These are phyloP conservation scores for Dicycla oo DNA, from an alignment of 2,888 invertebrate genomes.

Conservation along the genomic window DNA sequence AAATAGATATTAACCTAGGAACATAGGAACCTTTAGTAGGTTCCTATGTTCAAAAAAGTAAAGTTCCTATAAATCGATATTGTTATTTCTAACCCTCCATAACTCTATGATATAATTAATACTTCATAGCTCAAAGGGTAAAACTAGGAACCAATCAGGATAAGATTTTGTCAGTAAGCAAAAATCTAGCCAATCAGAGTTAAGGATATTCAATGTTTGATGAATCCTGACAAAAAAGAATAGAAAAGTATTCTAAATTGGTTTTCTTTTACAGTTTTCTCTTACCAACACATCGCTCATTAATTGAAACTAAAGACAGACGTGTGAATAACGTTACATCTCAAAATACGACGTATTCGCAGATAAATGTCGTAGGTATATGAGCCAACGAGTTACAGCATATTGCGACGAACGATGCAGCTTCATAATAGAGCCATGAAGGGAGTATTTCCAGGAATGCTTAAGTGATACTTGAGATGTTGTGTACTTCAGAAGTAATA, in stretches of 20 bases:
- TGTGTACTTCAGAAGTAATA: background rate
- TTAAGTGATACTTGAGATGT: background rate
- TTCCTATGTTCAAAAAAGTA: too few relatives aligned
- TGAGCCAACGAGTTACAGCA: slow-evolving; percentile 1
- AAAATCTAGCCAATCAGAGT: too few relatives aligned
- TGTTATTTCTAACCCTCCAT: too few relatives aligned
- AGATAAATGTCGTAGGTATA: background rate
- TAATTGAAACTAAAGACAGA: slow-evolving; percentile 1
- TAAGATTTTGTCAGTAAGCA: too few relatives aligned
- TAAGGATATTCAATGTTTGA: too few relatives aligned
- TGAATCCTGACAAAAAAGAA: background rate
- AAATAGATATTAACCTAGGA: too few relatives aligned
- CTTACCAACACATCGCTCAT: background rate
- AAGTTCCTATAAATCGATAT: too few relatives aligned
- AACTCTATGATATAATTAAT: too few relatives aligned
- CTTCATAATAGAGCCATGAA: slow-evolving; percentile 16
- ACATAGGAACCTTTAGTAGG: too few relatives aligned
- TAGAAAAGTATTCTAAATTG: background rate
- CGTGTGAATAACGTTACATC: background rate
- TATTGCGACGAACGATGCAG: slow-evolving; percentile 27
- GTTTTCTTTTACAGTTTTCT: background rate
- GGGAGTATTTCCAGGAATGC: background rate
- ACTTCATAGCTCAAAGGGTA: too few relatives aligned
- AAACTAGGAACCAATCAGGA: too few relatives aligned
- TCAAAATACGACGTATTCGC: background rate